A percentile compares a stretch with the other conserved stretches of the same genome.
Conservation (phyloP, 2,888 invertebrate genomes). For the Tholera decimalis region DNA sequence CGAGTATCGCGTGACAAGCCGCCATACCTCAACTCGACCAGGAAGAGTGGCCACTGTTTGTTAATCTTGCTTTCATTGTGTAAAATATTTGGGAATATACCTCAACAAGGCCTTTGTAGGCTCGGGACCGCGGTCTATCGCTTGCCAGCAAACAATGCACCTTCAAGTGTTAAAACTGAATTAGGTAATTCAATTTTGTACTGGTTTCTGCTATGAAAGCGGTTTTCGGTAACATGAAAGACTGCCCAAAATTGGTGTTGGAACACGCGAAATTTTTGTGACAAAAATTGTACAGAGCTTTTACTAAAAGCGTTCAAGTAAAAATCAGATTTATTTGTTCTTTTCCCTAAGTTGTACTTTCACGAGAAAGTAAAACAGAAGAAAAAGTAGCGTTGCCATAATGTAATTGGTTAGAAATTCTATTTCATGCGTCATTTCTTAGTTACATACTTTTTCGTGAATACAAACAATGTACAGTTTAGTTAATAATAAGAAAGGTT, state of each 20-base stretch:
- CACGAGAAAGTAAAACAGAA: constrained; percentile 51
- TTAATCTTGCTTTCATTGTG: constrained; percentile 87
- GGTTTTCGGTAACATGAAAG: constrained; percentile 58
- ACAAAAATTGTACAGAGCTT: constrained; percentile 41
- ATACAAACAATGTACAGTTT: constrained; percentile 48
- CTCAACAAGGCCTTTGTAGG: constrained; percentile 65
- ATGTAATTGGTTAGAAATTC: constrained; percentile 59
- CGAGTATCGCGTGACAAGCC: constrained; percentile 82
- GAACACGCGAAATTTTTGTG: constrained; percentile 54
- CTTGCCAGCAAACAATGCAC: constrained; percentile 64
- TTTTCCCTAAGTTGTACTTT: constrained; percentile 45
- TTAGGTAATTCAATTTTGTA: constrained; percentile 67
- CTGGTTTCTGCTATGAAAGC: constrained; percentile 47
- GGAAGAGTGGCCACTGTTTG: constrained; percentile 87
- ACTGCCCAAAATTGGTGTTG: constrained; percentile 40
- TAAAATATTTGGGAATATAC: constrained; percentile 81
- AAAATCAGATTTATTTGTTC: constrained; percentile 55
- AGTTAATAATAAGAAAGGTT: constrained; percentile 58
- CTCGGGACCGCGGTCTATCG: constrained; percentile 62
- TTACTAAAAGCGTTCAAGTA: constrained; percentile 46
- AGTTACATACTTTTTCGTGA: constrained; percentile 47
- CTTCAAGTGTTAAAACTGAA: constrained; percentile 66
- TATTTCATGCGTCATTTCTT: constrained; percentile 60
- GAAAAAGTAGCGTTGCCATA: constrained; percentile 53
- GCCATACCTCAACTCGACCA: constrained; percentile 80